Conservation (phyloP, 2,888 invertebrate species). For the Listrodromus nycthemerus region DNA sequence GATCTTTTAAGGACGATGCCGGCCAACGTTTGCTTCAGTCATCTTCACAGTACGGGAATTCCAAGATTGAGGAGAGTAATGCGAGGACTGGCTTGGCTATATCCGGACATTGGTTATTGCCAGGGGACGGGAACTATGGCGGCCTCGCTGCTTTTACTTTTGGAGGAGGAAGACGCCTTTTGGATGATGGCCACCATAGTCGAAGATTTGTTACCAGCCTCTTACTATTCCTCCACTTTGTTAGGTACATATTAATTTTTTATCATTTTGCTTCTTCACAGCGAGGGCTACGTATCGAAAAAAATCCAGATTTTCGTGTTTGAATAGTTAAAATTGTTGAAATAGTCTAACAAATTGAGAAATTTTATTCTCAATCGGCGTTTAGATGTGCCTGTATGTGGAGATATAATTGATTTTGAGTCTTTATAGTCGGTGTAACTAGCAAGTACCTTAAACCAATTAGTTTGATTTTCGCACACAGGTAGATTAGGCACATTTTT, state of each 20-base stretch:
- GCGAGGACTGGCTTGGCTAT: constrained; percentile 96
- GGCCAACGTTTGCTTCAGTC: constrained; percentile 98
- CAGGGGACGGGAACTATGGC: constrained; percentile 97
- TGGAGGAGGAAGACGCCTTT: constrained; percentile 99
- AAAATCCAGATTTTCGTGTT: too few relatives aligned
- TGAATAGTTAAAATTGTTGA: too few relatives aligned
- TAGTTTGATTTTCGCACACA: too few relatives aligned
- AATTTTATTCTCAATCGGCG: too few relatives aligned
- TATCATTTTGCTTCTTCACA: constrained; percentile 6
- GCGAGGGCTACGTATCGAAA: not conserved
- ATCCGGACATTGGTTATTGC: constrained; percentile 96
- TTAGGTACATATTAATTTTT: constrained; percentile 86
- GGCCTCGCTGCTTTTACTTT: constrained; percentile 94
- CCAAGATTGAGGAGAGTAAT: constrained; percentile 95
- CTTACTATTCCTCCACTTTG: constrained; percentile 97
- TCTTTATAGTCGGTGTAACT: too few relatives aligned
- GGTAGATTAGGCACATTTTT: too few relatives aligned
- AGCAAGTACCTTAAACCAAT: too few relatives aligned
- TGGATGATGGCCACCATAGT: constrained; percentile 99
- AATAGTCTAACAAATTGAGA: too few relatives aligned
- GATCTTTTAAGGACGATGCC: constrained; percentile 98
- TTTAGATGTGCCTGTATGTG: not conserved
- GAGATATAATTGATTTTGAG: not conserved
- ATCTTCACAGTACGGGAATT: constrained; percentile 96
- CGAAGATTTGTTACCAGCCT: constrained; percentile 98